A percentile compares a stretch with the other conserved stretches of the same genome.
phyloP scores from a whole-genome alignment of 2,888 invertebrate species.

The Zele albiditarsus region DNA sequence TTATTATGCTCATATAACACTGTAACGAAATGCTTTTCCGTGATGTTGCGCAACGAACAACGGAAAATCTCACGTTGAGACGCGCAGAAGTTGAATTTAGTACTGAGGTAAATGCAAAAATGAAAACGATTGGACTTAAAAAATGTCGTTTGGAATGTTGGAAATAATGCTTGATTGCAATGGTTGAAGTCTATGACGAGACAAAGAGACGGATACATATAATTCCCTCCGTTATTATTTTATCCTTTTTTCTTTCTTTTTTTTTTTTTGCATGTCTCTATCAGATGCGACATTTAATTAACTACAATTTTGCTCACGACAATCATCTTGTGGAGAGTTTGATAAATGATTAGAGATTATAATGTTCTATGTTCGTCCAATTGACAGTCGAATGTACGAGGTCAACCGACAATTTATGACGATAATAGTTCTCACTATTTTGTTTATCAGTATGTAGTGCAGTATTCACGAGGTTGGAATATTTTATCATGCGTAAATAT shows the following conservation, averaged over 20 bases:
- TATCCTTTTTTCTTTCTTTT: too few relatives aligned
- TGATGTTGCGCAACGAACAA: background rate
- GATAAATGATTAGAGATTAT: background rate
- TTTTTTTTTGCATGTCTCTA: too few relatives aligned
- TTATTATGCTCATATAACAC: constrained; percentile 1
- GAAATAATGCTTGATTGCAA: too few relatives aligned
- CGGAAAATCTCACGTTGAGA: background rate
- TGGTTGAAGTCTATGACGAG: too few relatives aligned
- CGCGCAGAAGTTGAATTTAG: background rate
- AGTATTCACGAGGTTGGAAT: background rate
- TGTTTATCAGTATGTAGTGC: background rate
- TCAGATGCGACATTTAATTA: background rate
- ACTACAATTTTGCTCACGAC: background rate
- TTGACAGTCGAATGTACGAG: background rate
- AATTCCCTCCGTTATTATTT: too few relatives aligned
- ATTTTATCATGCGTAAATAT: background rate
- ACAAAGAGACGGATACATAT: too few relatives aligned
- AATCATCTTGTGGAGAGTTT: background rate
- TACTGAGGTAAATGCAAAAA: background rate
- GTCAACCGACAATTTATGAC: background rate
- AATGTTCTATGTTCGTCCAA: background rate
- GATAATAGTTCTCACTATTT: background rate
- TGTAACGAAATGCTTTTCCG: background rate
- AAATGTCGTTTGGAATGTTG: too few relatives aligned
- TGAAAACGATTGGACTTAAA: background rate